phyloP scores from a whole-genome alignment of 92 coral and sea anemone genomes.

The Metridium senile region DNA sequence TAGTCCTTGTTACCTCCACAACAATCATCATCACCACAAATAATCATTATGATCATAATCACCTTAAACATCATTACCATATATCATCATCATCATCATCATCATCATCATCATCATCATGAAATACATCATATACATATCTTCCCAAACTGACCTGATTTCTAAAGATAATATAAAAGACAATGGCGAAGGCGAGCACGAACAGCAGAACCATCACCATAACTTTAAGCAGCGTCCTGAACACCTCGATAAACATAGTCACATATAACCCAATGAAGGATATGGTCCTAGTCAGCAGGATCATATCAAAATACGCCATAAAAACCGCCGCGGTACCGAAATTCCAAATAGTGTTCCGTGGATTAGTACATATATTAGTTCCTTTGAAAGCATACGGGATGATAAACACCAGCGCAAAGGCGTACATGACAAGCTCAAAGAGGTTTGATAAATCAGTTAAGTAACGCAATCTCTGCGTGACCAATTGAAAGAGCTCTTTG shows the following conservation, averaged over 20 bases:
- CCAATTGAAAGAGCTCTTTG: constrained; percentile 66
- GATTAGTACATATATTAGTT: constrained; percentile 25
- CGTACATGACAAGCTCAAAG: constrained; percentile 60
- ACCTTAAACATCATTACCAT: no score
- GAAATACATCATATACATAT: not conserved
- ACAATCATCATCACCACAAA: no score
- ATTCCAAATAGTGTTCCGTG: constrained; percentile 58
- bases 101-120: no score
- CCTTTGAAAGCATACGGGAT: constrained; percentile 35
- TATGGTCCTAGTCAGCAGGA: constrained; percentile 62
- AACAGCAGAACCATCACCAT: constrained; percentile 67
- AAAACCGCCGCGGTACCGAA: constrained; percentile 73
- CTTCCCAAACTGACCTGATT: constrained; percentile 57
- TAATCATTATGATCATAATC: no score
- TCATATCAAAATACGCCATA: constrained; percentile 74
- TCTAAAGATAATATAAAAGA: constrained; percentile 78
- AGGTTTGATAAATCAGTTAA: constrained; percentile 53
- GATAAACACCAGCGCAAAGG: constrained; percentile 49
- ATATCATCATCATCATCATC: no score
- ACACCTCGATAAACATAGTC: constrained; percentile 86
- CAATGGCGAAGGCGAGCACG: constrained; percentile 72
- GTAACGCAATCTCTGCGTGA: constrained; percentile 48
- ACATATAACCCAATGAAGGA: constrained; percentile 81
- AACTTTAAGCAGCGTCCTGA: constrained; percentile 66
- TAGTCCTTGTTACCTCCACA: no score